Conservation (phyloP, 2,797 vertebrate species). For the Chelonia mydas region DNA sequence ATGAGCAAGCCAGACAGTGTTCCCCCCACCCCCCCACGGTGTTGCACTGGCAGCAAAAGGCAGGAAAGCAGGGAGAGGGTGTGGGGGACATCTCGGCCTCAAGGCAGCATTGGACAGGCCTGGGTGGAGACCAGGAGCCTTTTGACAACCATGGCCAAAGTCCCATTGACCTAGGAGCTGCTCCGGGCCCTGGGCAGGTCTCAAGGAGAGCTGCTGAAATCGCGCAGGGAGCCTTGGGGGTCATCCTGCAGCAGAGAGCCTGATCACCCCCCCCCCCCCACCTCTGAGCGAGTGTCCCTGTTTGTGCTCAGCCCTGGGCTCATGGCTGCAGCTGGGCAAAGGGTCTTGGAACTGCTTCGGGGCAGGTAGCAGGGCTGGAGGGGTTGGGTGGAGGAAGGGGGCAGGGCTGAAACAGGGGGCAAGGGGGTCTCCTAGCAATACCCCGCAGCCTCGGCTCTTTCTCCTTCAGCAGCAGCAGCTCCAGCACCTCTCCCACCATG, state of each 20-base stretch:
- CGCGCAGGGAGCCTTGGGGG: too few relatives aligned
- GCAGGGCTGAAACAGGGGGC: too few relatives aligned
- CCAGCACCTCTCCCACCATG: conserved; percentile 94
- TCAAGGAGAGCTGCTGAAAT: background rate
- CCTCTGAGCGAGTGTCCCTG: too few relatives aligned
- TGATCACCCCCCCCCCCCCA: too few relatives aligned
- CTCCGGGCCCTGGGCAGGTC: background rate
- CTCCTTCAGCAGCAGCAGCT: conserved; percentile 94
- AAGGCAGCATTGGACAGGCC: too few relatives aligned
- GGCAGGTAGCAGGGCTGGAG: accelerated
- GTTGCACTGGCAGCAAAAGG: too few relatives aligned
- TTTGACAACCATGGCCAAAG: too few relatives aligned
- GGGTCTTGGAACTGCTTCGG: accelerated
- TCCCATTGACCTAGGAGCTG: background rate
- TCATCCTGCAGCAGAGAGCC: too few relatives aligned
- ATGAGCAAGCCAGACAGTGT: accelerated
- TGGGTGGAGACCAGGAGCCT: too few relatives aligned
- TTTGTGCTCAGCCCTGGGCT: background rate
- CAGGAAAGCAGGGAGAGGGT: background rate
- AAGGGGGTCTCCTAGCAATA: background rate
- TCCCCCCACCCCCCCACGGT: background rate
- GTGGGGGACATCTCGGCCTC: too few relatives aligned
- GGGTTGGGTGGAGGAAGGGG: too few relatives aligned
- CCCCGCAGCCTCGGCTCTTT: background rate
- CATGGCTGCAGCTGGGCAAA: accelerated